Evolutionary conservation across 2,888 invertebrate genomes (phyloP), one percentile per base, ranked within the genome.

Genomic region (Drosophila acutilabella): DNA sequence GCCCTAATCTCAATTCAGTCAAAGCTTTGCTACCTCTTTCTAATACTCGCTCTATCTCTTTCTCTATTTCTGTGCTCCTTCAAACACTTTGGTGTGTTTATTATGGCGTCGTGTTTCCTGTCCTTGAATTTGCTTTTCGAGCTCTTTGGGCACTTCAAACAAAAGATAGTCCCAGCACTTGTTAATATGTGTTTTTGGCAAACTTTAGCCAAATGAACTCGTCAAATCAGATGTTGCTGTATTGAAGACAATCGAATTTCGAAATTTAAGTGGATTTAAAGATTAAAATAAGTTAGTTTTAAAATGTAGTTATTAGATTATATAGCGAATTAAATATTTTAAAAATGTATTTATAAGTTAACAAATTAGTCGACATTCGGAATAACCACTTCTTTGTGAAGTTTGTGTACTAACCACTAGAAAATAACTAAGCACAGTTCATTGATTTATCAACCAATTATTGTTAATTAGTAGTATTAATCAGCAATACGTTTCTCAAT

Each of bases 1-100:
- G 82, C 77, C 85, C 78, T 81, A 90, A 90, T 89, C 85, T 83
- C 79, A 76, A 80, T 75, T 74, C 80, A 90, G 78, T 88, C 80
- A 89, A 88, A 85, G 88, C 83, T 85, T 88, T 76, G 70, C 74
- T 47, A 71, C 68, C 26, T 18, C 30, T 30, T n/a, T n/a, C 38
- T 26, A 10, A 2, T 23, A 20, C 48, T 11, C 13, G 13, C 10
- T n/a, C 54, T 41, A 20, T 6, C 13, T 14, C 38, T 47, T 6
- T 23, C 18, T 26, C 6, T 14, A 26, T 16, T n/a, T 33, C 30
- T 42, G 16, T 7, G 14, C 33, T 50, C 18, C n/a, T 56, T 64
- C 87, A 64, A 83, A 72, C 81, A 83, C 81, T 87, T 72, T 74
- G 70, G 74, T 60, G 85, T 73, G 83, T 87, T 84, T 89, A 83